phyloP scores from a whole-genome alignment of 2,888 invertebrate species.

The Sthenelais limicola region DNA sequence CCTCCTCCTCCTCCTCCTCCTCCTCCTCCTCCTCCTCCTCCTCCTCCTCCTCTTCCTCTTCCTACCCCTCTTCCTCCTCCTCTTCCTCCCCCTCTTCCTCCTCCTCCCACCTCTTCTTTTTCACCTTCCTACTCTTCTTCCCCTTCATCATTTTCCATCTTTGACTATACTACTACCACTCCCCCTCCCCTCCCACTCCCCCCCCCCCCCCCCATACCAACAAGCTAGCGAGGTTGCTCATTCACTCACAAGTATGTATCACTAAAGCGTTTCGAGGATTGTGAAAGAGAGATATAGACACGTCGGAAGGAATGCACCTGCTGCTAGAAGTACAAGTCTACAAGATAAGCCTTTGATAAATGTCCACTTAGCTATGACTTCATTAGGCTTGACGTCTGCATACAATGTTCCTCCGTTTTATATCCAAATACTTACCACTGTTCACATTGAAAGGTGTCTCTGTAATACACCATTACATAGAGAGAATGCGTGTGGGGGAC shows the following conservation, averaged over 20 bases:
- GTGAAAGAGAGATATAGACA: too few relatives aligned
- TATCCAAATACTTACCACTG: conserved; percentile 6
- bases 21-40: conserved; percentile 5
- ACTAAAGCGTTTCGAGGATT: too few relatives aligned
- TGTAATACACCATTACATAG: too few relatives aligned
- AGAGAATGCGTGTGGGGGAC: too few relatives aligned
- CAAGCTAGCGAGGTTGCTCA: too few relatives aligned
- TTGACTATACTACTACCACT: background rate
- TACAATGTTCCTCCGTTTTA: conserved; percentile 9
- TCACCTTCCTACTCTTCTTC: background rate
- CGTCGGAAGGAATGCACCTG: too few relatives aligned
- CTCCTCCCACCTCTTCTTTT: background rate
- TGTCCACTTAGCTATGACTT: background rate
- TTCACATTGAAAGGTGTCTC: conserved; percentile 17
- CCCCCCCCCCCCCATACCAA: background rate
- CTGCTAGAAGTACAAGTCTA: too few relatives aligned
- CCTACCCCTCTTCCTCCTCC: background rate
- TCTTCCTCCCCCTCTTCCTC: background rate
- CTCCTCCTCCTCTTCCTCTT: conserved; percentile 1
- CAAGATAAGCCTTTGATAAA: background rate
- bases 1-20: conserved; percentile 5
- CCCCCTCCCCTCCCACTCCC: conserved; percentile 1
- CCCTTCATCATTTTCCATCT: background rate
- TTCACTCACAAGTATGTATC: too few relatives aligned
- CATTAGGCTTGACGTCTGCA: conserved; percentile 22